phyloP scores from a whole-genome alignment of 2,888 invertebrate genomes.

The Reticulitermes lucifugus region DNA sequence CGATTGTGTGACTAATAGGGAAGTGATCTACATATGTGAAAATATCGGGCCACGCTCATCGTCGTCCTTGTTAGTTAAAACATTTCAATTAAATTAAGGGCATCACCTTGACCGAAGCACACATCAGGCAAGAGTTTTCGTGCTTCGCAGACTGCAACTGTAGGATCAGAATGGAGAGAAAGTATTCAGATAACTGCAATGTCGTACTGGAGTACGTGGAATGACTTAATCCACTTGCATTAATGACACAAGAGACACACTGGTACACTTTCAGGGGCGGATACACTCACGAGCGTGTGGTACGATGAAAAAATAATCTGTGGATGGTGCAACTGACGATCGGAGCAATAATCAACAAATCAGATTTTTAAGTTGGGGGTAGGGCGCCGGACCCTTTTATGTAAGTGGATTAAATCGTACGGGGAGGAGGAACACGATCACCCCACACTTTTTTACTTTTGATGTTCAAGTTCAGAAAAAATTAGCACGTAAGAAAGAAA shows the following conservation, averaged over 20 bases:
- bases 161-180: not conserved
- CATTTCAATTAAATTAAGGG: not conserved
- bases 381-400: too few species aligned
- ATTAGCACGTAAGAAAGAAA: too few species aligned
- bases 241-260: not conserved
- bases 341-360: not conserved
- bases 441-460: too few species aligned
- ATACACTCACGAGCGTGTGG: not conserved
- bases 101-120: not conserved
- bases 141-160: not conserved
- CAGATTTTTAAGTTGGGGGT: too few species aligned
- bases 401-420: too few species aligned
- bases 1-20: not conserved
- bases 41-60: not conserved
- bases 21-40: not conserved
- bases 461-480: too few species aligned
- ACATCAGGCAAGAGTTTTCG: not conserved
- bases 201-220: not conserved
- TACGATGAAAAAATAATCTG: not conserved
- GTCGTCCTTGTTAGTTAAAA: not conserved
- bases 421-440: too few species aligned
- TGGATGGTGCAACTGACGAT: not conserved
- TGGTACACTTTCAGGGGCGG: conserved; percentile 2
- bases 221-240: not conserved
- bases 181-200: not conserved